phyloP scores from a whole-genome alignment of 2,888 invertebrate genomes.

The Hydropsyche betteni region DNA sequence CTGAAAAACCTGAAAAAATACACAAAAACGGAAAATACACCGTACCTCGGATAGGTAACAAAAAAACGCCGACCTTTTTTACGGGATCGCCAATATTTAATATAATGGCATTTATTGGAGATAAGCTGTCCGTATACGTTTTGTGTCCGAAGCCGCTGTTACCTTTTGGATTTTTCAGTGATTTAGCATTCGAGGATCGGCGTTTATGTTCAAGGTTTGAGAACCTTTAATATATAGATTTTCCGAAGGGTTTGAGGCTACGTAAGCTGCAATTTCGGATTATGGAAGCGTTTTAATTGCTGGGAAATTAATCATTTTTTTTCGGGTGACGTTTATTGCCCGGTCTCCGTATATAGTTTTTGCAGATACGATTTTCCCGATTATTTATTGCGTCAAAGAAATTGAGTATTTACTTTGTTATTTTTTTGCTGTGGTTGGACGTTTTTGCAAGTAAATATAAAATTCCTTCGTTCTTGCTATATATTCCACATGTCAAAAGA shows the following conservation, averaged over 20 bases:
- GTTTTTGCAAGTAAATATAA: too few relatives aligned
- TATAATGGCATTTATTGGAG: constrained; percentile 13
- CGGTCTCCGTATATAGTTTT: too few relatives aligned
- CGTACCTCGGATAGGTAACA: background rate
- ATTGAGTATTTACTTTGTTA: too few relatives aligned
- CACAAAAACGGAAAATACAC: background rate
- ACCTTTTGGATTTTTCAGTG: background rate
- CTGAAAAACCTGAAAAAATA: background rate
- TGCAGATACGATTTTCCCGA: constrained; percentile 2
- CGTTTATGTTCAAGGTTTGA: too few relatives aligned
- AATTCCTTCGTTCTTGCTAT: too few relatives aligned
- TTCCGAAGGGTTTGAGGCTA: background rate
- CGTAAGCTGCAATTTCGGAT: constrained; percentile 18
- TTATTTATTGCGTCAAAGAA: too few relatives aligned
- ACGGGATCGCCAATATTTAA: constrained; percentile 4
- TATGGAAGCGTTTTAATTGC: constrained; percentile 36
- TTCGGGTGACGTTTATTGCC: background rate
- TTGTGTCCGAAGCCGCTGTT: constrained; percentile 6
- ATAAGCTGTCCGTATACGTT: background rate
- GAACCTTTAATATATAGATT: too few relatives aligned
- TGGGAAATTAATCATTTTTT: constrained; percentile 37
- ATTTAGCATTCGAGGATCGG: background rate
- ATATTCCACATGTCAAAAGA: too few relatives aligned
- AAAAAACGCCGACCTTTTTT: background rate
- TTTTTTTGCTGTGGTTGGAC: too few relatives aligned